Evolutionary conservation across 2,113 vertebrate species (phyloP), one percentile per base, ranked within the genome.

Genomic region (Geothlypis trichas): DNA sequence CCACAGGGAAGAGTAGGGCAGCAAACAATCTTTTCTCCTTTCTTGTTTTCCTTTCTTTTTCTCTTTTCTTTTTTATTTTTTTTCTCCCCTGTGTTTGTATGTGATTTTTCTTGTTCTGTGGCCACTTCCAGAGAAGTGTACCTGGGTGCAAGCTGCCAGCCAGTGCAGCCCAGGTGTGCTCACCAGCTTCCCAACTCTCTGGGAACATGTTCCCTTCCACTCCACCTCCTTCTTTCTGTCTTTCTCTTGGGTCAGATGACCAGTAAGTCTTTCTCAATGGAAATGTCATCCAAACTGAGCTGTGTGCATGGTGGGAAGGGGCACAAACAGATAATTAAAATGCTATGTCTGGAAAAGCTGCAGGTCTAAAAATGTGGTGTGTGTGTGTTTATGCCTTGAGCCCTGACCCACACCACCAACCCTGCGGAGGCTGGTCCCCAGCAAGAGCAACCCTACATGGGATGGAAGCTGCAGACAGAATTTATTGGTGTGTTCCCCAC

Each of bases 361-460:
- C 11, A 88, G 26, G 8, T 62, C 37, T 62, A 33, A 77, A 86
- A 77, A 49, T 33, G 27, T 35, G 21, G 4, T 9, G 26, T 18
- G 9, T 2, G 1, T 47, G 1, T 3, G 1, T 44, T 24, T 35
- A 14, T 61, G 41, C 27, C 31, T 87, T 82, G 52, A 87, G 33
- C 39, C 41, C 31, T 69, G 44, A 63, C 8, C 17, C 35, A 16
- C 7, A 55, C 5, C 63, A 88, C 24, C 28, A 73, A 15, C 27
- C 22, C 51, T 67, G 47, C 20, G 51, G 46, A 44, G 28, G 24
- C 28, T 74, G 20, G 30, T 51, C 9, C 12, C 4, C 23, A 58
- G 30, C 0, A 2, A 76, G 10, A 61, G 8, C n/a, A 92, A 8
- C 24, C 22, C 20, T 2, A 0, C 1, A 1, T 31, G 27, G 49